Base-by-base conservation (phyloP, 2,797 vertebrate species). In the Hippoglossus hippoglossus region DNA sequence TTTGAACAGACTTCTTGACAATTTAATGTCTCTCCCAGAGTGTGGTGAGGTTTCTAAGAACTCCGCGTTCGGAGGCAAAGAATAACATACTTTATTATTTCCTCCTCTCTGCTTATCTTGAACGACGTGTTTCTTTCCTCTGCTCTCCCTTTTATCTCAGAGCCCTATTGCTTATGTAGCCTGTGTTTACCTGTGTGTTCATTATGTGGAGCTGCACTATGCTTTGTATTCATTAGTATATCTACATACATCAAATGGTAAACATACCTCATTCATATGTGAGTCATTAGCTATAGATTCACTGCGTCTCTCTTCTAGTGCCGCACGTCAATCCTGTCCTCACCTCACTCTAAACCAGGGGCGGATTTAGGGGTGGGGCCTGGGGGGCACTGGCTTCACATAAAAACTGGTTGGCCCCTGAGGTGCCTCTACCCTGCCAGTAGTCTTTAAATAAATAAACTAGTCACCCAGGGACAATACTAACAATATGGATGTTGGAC, bases 1-100 rank as follows among this genome's bases (percentile, higher is more conserved):
- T 81, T 54, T 54, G 7, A 56, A 52, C 26, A 46, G 19, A 31
- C n/a, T 46, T 56, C 24, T 59, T 36, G 67, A 39, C 8, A 41
- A 49, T 50, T 71, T 34, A 49, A 18, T 25, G n/a, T 11, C 16
- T 28, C 22, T 26, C 7, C 1, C 22, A 21, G n/a, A 13, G 16
- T 7, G 47, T n/a, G 13, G 18, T 49, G 13, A 19, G 6, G 10
- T 49, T 49, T 49, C 47, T 3, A 49, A 49, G 8, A 49, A 15
- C 7, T 21, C 47, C 0, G 19, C n/a, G 47, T 39, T 16, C 24
- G 19, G 46, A 26, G 3, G 19, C 16, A 21, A 11, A 59, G 5
- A 26, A n/a, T 19, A 8, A 24, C 19, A 6, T 2, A 13, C 15
- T 18, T n/a, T 46, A 3, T 49, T 24, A 50, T 49, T 52, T 60